Evolutionary conservation across 2,888 invertebrate genomes (phyloP).

Genomic region (Digitonthophagus gazella): DNA sequence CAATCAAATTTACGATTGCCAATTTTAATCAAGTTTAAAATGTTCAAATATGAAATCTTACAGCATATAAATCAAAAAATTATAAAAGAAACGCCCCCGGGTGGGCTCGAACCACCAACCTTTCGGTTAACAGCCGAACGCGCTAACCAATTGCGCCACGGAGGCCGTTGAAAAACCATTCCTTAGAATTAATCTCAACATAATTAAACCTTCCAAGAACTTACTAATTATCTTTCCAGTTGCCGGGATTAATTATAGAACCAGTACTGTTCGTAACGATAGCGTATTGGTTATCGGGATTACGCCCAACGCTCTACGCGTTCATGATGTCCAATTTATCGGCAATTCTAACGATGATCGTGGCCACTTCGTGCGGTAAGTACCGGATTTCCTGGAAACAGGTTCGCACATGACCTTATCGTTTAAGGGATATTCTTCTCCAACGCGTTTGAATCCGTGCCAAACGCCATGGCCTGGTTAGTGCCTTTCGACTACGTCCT

Average conservation of each 20-base stretch:
- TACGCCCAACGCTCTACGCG: constrained; percentile 65
- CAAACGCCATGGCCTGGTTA: constrained; percentile 77
- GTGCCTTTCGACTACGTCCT: constrained; percentile 84
- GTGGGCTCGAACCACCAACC: constrained; percentile 98
- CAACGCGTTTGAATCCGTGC: constrained; percentile 76
- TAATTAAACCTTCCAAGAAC: too few species aligned
- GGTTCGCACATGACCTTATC: constrained; percentile 10
- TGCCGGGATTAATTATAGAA: constrained; percentile 82
- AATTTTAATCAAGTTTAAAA: background rate
- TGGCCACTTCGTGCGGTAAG: constrained; percentile 80
- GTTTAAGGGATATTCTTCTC: constrained; percentile 78
- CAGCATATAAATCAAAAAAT: too few species aligned
- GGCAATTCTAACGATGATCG: constrained; percentile 77
- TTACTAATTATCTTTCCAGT: constrained; percentile 52
- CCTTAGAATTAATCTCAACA: too few species aligned
- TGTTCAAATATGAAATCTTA: too few species aligned
- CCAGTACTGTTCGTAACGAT: constrained; percentile 78
- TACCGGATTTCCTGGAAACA: constrained; percentile 12
- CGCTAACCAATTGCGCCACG: constrained; percentile 81
- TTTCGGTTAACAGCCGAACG: constrained; percentile 98
- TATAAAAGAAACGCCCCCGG: constrained; percentile 69
- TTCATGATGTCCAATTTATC: constrained; percentile 68
- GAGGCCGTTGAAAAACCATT: too few species aligned
- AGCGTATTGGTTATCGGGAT: constrained; percentile 85
- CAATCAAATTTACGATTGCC: too few species aligned